Conservation (phyloP, 92 coral and sea anemone species). For the Montipora capitata region DNA sequence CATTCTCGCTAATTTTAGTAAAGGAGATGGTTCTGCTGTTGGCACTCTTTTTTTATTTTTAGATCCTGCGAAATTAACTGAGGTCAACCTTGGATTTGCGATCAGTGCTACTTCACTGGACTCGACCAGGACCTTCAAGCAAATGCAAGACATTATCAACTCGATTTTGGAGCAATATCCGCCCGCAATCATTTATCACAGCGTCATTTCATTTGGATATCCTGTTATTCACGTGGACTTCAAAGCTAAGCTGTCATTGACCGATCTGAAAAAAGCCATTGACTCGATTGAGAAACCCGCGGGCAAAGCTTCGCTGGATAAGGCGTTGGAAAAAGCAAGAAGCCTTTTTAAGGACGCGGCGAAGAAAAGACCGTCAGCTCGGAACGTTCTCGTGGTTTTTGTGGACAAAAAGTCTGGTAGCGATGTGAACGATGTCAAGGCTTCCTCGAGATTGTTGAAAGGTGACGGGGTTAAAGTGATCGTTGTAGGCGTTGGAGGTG, state of each 20-base stretch:
- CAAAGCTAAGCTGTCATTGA: slow-evolving; percentile 20
- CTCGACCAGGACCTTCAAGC: slow-evolving; percentile 67
- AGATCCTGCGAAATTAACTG: slow-evolving; percentile 44
- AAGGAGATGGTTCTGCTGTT: too few species aligned
- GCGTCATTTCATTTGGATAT: slow-evolving; percentile 80
- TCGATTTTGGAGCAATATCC: slow-evolving; percentile 86
- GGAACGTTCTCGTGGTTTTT: slow-evolving; percentile 81
- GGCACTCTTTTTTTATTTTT: not conserved
- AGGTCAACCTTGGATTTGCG: slow-evolving; percentile 86
- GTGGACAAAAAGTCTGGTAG: slow-evolving; percentile 80
- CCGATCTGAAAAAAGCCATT: slow-evolving; percentile 29
- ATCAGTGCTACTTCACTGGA: slow-evolving; percentile 74
- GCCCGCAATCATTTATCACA: slow-evolving; percentile 65
- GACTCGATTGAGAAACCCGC: slow-evolving; percentile 43
- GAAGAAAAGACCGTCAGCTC: slow-evolving; percentile 71
- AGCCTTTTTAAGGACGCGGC: slow-evolving; percentile 66
- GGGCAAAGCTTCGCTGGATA: slow-evolving; percentile 77
- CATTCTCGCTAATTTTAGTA: too few species aligned
- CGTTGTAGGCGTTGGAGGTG: slow-evolving; percentile 83
- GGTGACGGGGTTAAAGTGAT: slow-evolving; percentile 74
- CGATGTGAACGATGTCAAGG: slow-evolving; percentile 48
- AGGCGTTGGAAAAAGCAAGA: slow-evolving; percentile 70
- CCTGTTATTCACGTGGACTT: slow-evolving; percentile 53
- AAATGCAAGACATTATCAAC: slow-evolving; percentile 86
- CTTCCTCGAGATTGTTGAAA: slow-evolving; percentile 56